A percentile compares a stretch with the other conserved stretches of the same genome.
phyloP scores from a whole-genome alignment of 1,140 invertebrate genomes.

The Pogonomyrmex californicus region DNA sequence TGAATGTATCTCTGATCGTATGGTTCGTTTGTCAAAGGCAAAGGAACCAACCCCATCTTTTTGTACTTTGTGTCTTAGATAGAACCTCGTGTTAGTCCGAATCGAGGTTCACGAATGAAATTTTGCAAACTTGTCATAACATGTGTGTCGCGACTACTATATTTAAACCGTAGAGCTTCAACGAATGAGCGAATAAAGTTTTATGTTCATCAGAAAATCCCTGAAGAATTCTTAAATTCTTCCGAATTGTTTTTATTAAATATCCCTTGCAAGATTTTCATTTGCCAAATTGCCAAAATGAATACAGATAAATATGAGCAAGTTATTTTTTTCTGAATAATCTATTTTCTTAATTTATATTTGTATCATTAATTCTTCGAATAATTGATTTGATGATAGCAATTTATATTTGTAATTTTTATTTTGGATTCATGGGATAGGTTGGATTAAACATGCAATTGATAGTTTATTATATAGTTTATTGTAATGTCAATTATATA shows the following conservation, averaged over 20 bases:
- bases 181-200: slow-evolving; percentile 72
- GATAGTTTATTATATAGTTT: slow-evolving; percentile 79
- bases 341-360: slow-evolving; percentile 8
- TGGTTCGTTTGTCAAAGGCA: slow-evolving; percentile 43
- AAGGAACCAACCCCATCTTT: slow-evolving; percentile 61
- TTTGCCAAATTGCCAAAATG: neutral
- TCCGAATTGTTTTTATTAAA: neutral
- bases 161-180: slow-evolving; percentile 71
- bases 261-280: neutral
- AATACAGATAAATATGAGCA: neutral
- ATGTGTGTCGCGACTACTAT: slow-evolving; percentile 66
- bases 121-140: slow-evolving; percentile 76
- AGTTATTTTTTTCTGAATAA: neutral
- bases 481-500: slow-evolving; percentile 85
- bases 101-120: slow-evolving; percentile 59
- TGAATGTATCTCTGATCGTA: slow-evolving; percentile 49
- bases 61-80: slow-evolving; percentile 70
- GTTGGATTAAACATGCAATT: neutral
- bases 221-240: neutral
- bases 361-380: neutral
- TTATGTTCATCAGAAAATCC: slow-evolving; percentile 75
- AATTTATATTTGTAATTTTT: neutral
- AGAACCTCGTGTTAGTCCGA: slow-evolving; percentile 59
- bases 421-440: neutral
- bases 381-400: neutral